Base-by-base conservation (phyloP, 2,113 vertebrate species). In the Patagioenas fasciata region DNA sequence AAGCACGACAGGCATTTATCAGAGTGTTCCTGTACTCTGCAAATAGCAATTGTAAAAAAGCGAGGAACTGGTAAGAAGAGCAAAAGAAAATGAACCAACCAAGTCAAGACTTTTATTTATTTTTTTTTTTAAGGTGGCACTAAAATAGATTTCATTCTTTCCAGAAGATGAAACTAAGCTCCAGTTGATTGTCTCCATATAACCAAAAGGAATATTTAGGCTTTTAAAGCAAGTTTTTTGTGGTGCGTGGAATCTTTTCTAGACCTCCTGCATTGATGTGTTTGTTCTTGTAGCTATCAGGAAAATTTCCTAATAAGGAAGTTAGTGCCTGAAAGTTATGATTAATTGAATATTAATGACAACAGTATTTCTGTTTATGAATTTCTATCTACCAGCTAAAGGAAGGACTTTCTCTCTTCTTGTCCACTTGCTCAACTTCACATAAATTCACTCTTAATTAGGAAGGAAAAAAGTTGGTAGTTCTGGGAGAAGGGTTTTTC, bases 51-150 rank as follows among this genome's bases (percentile, higher is more conserved):
- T 4, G 1, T 48, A 15, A 72, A 17, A 72, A 64, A 70, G 11
- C 69, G 23, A 81, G 24, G 24, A 67, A 75, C n/a, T 26, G 29
- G 31, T 53, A 87, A n/a, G 15, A 70, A 23, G 5, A 70, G 10
- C 11, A 29, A 34, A 85, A 34, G 4, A 53, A 53, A 90, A 54
- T 10, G 0, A 87, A 67, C 6, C 0, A 1, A 42, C 6, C 24
- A 54, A 48, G 9, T n/a, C 13, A 75, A 17, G 13, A 4, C 3
- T 53, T 57, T 10, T 2, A 0, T 6, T 17, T 13, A 13, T 24
- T 9, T 9, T 80, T 65, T 58, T 38, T 64, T 40, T 82, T 17
- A 69, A 77, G 14, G 7, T 58, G 9, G 3, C 16, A 72, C 11
- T 62, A 65, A 85, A 80, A 17, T 5, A 24, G 3, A 42, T 54